Percentiles rank a stretch among this genome's conserved stretches.
phyloP scores from a whole-genome alignment of 2,797 vertebrate species.

The Clarias platycephalus region DNA sequence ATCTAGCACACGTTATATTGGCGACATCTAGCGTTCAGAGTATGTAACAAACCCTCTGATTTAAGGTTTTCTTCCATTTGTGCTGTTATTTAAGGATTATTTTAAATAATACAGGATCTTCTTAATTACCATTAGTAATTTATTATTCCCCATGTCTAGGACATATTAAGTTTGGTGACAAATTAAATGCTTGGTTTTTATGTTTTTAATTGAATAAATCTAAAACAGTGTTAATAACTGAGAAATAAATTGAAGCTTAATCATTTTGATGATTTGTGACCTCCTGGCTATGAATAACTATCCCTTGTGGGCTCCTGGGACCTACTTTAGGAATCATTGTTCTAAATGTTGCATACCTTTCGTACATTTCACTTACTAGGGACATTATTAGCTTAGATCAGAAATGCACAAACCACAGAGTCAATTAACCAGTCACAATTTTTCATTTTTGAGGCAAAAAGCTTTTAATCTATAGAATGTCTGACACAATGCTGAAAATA shows the following conservation, averaged over 20 bases:
- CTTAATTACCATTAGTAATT: background rate
- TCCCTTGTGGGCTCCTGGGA: background rate
- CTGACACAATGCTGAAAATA: background rate
- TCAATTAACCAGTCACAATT: background rate
- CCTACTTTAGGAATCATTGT: background rate
- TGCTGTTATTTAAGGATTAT: background rate
- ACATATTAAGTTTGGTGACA: background rate
- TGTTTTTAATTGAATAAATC: background rate
- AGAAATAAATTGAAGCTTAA: background rate
- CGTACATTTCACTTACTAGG: background rate
- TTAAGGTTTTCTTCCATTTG: background rate
- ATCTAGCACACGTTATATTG: too few species aligned
- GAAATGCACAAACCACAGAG: background rate
- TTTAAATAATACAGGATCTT: background rate
- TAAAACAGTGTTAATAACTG: too few species aligned
- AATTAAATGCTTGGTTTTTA: background rate
- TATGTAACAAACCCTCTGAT: background rate
- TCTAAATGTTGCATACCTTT: background rate
- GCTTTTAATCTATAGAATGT: background rate
- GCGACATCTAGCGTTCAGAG: background rate
- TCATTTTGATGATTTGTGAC: background rate
- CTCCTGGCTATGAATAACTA: background rate
- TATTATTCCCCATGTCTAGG: background rate
- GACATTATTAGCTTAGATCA: too few species aligned
- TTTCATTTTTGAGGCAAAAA: background rate